A percentile compares a stretch with the other conserved stretches of the same genome.
These are phyloP conservation scores for Nettapus auritus DNA, from an alignment of 2,113 vertebrate species.

Conservation along the genomic window DNA sequence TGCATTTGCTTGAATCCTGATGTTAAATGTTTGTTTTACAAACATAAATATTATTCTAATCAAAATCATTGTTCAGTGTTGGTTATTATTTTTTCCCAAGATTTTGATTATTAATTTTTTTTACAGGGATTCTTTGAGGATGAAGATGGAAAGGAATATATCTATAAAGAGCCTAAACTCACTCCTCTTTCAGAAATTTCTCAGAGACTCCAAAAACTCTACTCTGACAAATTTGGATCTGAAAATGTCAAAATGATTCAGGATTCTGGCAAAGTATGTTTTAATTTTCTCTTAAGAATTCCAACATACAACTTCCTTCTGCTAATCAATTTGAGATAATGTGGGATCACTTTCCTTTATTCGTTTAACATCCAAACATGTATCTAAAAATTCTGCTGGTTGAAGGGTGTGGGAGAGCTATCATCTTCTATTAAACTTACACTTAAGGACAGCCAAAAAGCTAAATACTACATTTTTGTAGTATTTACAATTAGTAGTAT, in stretches of 20 bases:
- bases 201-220: slow-evolving; percentile 95
- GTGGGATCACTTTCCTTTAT: not conserved
- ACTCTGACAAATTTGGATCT: slow-evolving; percentile 97
- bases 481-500: too few relatives aligned
- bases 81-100: not conserved
- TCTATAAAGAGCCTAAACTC: slow-evolving; percentile 99
- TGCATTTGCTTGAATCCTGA: slow-evolving; percentile 36
- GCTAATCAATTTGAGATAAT: not conserved
- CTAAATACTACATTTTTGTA: not conserved
- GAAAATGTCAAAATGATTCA: slow-evolving; percentile 99
- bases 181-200: slow-evolving; percentile 96
- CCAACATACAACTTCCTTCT: not conserved
- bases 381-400: not conserved
- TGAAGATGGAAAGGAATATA: slow-evolving; percentile 98
- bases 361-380: not conserved
- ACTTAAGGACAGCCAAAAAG: not conserved
- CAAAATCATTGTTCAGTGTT: not conserved
- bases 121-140: slow-evolving; percentile 95
- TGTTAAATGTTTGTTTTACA: slow-evolving; percentile 57
- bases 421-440: not conserved
- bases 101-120: slow-evolving; percentile 26
- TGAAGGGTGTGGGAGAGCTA: not conserved
- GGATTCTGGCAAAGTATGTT: slow-evolving; percentile 92
- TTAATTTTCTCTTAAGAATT: not conserved
- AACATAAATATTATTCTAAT: not conserved